A percentile compares a stretch with the other conserved stretches of the same genome.
Conservation (phyloP, 2,797 vertebrate species). For the Enteromius trimaculatus region DNA sequence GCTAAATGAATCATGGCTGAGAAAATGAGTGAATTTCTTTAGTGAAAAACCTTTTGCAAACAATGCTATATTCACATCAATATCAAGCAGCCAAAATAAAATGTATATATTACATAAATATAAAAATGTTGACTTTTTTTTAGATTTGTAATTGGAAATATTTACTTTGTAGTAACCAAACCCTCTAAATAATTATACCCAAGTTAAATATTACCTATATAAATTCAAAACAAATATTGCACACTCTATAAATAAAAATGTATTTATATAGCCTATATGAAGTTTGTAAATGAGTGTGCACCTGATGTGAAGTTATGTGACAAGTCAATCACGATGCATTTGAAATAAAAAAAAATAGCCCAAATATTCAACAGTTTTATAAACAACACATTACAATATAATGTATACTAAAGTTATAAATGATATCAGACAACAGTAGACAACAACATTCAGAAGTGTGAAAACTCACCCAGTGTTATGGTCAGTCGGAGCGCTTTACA, state of each 20-base stretch:
- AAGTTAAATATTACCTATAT: neutral
- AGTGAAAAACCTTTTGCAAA: neutral
- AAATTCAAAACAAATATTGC: neutral
- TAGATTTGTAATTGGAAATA: neutral
- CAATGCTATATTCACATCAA: slow-evolving; percentile 6
- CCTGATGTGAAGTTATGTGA: slow-evolving; percentile 2
- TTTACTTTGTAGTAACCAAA: neutral
- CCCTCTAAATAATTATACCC: neutral
- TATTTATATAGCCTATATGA: neutral
- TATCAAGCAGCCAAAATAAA: neutral
- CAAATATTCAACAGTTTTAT: neutral
- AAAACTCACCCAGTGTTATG: slow-evolving; percentile 29
- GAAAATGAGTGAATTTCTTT: neutral
- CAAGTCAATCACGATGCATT: neutral
- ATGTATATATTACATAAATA: too few species aligned
- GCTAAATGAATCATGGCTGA: neutral
- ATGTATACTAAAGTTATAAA: neutral
- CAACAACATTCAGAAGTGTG: neutral
- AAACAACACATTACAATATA: neutral
- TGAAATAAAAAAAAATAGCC: neutral
- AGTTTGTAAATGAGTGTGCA: neutral
- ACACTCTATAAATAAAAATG: neutral
- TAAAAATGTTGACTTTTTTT: neutral
- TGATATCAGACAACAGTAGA: neutral
- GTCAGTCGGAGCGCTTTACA: neutral